A percentile compares a stretch with the other conserved stretches of the same genome.
phyloP scores from a whole-genome alignment of 2,113 vertebrate species.

The Gymnorhina tibicen region DNA sequence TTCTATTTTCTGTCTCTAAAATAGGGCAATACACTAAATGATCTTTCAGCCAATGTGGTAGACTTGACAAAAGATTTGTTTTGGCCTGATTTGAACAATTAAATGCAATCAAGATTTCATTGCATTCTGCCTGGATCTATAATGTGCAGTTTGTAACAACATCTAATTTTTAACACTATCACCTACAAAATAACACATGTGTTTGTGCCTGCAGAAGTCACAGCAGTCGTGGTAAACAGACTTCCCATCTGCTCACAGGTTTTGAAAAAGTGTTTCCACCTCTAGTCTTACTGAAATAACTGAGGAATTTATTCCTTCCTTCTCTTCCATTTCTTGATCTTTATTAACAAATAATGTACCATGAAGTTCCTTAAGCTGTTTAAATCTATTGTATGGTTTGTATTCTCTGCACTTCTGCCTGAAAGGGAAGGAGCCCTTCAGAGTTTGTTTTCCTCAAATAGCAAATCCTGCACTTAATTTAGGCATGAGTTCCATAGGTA shows the following conservation, averaged over 20 bases:
- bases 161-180: neutral
- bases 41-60: neutral
- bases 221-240: accelerated
- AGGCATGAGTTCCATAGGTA: neutral
- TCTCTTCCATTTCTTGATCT: neutral
- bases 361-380: neutral
- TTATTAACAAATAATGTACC: neutral
- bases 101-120: neutral
- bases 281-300: neutral
- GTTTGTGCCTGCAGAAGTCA: neutral
- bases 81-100: neutral
- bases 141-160: neutral
- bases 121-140: neutral
- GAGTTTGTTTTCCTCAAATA: neutral
- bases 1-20: neutral
- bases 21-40: neutral
- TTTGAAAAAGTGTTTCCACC: neutral
- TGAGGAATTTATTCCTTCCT: neutral
- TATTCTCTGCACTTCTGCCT: neutral
- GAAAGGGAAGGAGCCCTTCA: neutral
- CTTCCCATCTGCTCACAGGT: neutral
- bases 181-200: neutral
- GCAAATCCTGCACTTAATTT: neutral
- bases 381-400: neutral
- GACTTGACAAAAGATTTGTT: neutral